Base-by-base conservation (phyloP, 1,140 invertebrate species). In the Calycopis cecrops region DNA sequence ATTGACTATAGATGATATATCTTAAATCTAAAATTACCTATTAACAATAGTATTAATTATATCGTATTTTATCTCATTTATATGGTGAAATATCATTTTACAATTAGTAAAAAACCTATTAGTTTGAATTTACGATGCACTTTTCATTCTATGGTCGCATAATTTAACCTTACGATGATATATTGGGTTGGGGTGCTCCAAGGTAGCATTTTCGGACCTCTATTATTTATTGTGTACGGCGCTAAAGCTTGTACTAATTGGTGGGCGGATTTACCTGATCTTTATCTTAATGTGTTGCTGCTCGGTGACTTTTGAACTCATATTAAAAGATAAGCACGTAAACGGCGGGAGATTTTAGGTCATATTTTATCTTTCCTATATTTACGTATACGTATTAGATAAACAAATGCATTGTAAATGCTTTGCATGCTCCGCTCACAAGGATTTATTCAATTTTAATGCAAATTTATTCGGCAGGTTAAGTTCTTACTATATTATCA, bases 111-210 rank as follows among this genome's bases (percentile, higher is more conserved):
- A 59, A 44, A 67, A 61, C 59, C 59, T 57, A 55, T 66, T 66
- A 65, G 52, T 48, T 54, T 50, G 57, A 63, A 69, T 67, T 63
- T 66, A 69, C 48, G 55, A 52, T 67, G 60, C 56, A 60, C 60
- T 48, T 54, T n/a, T n/a, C n/a, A n/a, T n/a, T n/a, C n/a, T 51
- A 50, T 40, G 35, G 57, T 34, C 40, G 34, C 51, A 52, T 66
- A 63, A 63, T 63, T 65, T 59, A 65, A 61, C 60, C 18, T 55
- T 54, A 54, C 16, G 52, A 62, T 60, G 56, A 65, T 59, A 56
- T 62, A 68, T 59, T 12, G 57, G 18, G 33, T 48, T 55, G 60
- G 65, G 55, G 62, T 62, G 55, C 57, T 21, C 49, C 65, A 60
- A 53, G 62, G 65, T 52, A 60, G 44, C 49, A 9, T 56, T 37